phyloP scores from a whole-genome alignment of 2,113 vertebrate species.

The Ictidomys tridecemlineatus region DNA sequence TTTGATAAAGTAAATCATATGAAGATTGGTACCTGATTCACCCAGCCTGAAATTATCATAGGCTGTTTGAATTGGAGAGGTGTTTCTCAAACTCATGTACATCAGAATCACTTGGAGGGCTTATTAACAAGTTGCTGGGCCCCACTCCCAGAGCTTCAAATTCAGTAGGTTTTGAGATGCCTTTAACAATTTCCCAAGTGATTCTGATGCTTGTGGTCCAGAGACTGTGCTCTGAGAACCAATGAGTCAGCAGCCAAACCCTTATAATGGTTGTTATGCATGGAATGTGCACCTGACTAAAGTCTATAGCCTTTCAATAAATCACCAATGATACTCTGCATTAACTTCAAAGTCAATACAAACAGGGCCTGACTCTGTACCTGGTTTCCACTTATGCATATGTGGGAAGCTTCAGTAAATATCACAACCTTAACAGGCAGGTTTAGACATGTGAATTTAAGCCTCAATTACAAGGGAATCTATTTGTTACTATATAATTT shows the following conservation, averaged over 20 bases:
- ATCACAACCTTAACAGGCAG: background rate
- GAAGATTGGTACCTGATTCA: background rate
- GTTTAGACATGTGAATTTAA: slow-evolving; percentile 47
- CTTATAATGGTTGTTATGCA: background rate
- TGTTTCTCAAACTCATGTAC: background rate
- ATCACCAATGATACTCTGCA: background rate
- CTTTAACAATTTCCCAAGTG: background rate
- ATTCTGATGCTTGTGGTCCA: slow-evolving; percentile 8
- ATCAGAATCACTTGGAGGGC: background rate
- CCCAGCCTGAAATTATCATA: background rate
- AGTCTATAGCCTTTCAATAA: background rate
- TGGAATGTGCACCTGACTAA: background rate
- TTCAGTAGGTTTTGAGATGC: background rate
- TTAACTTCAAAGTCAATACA: slow-evolving; percentile 29
- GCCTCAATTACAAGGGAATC: background rate
- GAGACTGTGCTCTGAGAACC: background rate
- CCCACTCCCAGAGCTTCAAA: background rate
- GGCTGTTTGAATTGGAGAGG: background rate
- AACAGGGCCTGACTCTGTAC: background rate
- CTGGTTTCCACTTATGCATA: background rate
- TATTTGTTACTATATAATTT: slow-evolving; percentile 17
- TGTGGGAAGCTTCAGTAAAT: background rate
- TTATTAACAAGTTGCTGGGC: background rate
- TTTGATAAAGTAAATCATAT: background rate
- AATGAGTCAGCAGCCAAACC: background rate